Evolutionary conservation across 2,888 invertebrate species (phyloP), one percentile per base, ranked within the genome.

Genomic region (Drosophila maculinotata): DNA sequence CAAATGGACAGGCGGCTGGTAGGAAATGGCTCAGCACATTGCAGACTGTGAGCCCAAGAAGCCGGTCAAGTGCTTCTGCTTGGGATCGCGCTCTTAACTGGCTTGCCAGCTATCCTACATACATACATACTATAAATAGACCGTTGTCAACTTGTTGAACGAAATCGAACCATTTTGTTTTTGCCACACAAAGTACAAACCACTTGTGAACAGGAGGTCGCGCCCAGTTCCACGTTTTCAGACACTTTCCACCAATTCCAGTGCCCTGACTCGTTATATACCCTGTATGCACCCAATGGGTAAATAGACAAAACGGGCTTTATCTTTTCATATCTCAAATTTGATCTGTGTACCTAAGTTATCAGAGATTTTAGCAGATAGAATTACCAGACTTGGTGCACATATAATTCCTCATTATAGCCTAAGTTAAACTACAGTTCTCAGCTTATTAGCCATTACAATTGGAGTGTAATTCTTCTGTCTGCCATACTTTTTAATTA

Each of bases 61-160:
- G 63, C 79, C 79, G 47, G 44, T 53, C 54, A 80, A 80, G 73
- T 80, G 78, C 28, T 56, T 28, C 64, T 54, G 47, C 51, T 62
- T 47, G 45, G 52, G 20, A 42, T 47, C 62, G 12, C 20, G 12
- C 64, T 47, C 65, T 58, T 69, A 57, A 64, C 69, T 70, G 60
- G 33, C 66, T 58, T 58, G 69, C 58, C 58, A 58, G 57, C 48
- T 53, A 63, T 23, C 35, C 57, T 17, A 36, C 15, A 12, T 9
- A 28, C 17, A 12, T 26, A 4, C n/a, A 1, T 30, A 35, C 65
- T 72, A 72, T 69, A 65, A 72, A 72, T 72, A 72, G 72, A 67
- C 52, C 52, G 65, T 60, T 65, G 74, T 65, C 74, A 73, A 74
- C 74, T 73, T 73, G 72, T 73, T 74, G 69, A 73, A 54, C 74